These are phyloP conservation scores for Sebastes nivosus DNA, from an alignment of 2,797 vertebrate genomes.

Conservation along the genomic window DNA sequence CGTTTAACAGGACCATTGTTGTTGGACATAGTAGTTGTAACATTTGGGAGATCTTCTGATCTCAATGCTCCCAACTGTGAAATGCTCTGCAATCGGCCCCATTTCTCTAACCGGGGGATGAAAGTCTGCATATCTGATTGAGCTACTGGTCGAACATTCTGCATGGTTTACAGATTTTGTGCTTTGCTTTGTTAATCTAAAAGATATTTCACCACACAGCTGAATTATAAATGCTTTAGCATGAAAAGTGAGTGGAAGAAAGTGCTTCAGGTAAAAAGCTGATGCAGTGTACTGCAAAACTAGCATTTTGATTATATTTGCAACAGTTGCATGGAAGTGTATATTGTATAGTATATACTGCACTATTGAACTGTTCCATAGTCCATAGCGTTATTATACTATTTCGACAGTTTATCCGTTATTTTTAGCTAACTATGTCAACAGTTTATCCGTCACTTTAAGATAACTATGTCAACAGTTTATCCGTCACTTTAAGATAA, in stretches of 20 bases:
- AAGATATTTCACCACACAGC: background rate
- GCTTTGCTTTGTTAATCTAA: background rate
- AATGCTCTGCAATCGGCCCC: background rate
- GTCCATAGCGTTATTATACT: background rate
- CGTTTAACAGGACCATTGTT: background rate
- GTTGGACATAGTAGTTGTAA: background rate
- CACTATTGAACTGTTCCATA: background rate
- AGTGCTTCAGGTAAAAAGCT: background rate
- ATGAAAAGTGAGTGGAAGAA: background rate
- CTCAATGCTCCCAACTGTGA: background rate
- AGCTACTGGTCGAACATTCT: background rate
- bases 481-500: too few relatives aligned
- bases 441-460: too few relatives aligned
- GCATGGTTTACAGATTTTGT: background rate
- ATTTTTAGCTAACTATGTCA: too few relatives aligned
- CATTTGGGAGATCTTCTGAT: background rate
- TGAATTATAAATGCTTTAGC: background rate
- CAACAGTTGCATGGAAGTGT: background rate
- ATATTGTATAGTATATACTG: background rate
- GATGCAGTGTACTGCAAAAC: background rate
- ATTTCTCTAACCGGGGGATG: background rate
- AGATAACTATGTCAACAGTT: too few relatives aligned
- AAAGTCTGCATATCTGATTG: background rate
- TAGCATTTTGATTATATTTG: background rate
- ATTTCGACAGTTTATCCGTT: too few relatives aligned